Evolutionary conservation across 2,888 invertebrate genomes (phyloP).

Genomic region (Caenorhabditis wallacei): DNA sequence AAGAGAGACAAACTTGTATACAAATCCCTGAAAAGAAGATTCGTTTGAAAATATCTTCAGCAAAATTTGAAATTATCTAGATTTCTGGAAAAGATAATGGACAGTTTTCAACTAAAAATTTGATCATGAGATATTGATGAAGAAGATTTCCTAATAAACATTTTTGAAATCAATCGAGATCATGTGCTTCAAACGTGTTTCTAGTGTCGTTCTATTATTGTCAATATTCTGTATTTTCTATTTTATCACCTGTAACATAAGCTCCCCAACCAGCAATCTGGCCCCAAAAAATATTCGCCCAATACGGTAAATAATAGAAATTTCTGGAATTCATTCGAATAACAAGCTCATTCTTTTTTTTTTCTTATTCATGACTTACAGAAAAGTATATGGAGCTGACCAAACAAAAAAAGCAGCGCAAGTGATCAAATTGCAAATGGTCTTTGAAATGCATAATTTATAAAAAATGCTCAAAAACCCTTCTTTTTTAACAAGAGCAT

Average conservation of each 20-base stretch:
- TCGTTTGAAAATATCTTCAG: background rate
- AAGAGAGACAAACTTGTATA: conserved; percentile 48
- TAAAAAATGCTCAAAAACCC: conserved; percentile 32
- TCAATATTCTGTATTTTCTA: background rate
- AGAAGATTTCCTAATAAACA: too few relatives aligned
- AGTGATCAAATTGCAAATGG: conserved; percentile 56
- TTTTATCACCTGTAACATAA: conserved; percentile 29
- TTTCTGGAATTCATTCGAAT: conserved; percentile 13
- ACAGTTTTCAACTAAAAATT: too few relatives aligned
- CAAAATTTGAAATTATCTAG: too few relatives aligned
- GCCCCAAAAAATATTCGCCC: conserved; percentile 48
- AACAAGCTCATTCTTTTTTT: background rate
- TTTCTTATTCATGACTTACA: conserved; percentile 18
- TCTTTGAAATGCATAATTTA: conserved; percentile 57
- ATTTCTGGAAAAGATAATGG: too few relatives aligned
- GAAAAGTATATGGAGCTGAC: conserved; percentile 49
- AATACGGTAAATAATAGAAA: conserved; percentile 45
- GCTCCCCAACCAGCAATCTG: conserved; percentile 59
- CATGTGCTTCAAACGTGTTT: too few relatives aligned
- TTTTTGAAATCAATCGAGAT: too few relatives aligned
- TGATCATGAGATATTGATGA: too few relatives aligned
- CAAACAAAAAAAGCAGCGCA: conserved; percentile 45
- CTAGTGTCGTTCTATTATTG: too few relatives aligned
- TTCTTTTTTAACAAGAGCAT: conserved; percentile 24
- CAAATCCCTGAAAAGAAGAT: conserved; percentile 19